Percentiles rank a stretch among this genome's conserved stretches.
phyloP scores from a whole-genome alignment of 2,888 invertebrate species.

The Nymphalis urticae region DNA sequence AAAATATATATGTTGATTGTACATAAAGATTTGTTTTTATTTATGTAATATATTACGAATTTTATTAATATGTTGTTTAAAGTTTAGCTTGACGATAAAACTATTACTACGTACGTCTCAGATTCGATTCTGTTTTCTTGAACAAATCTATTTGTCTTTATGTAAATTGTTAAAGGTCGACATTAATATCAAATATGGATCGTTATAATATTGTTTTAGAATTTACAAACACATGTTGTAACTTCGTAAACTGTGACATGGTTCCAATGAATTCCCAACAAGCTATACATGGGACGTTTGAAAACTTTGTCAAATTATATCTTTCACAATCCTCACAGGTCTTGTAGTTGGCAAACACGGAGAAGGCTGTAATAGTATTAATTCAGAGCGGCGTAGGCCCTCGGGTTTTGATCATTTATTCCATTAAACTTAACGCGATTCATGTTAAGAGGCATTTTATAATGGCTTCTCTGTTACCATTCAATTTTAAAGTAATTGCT shows the following conservation, averaged over 20 bases:
- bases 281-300: conserved; percentile 3
- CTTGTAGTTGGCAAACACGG: conserved; percentile 41
- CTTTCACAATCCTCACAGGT: conserved; percentile 37
- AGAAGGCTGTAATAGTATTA: conserved; percentile 49
- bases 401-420: conserved; percentile 64
- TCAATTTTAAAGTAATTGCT: not conserved
- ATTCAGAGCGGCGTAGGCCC: conserved; percentile 54
- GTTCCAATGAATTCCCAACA: conserved; percentile 1
- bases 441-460: conserved; percentile 39
- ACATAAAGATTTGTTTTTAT: too few relatives aligned
- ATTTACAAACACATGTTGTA: not conserved
- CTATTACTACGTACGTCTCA: too few relatives aligned
- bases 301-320: conserved; percentile 22
- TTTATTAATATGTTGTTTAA: too few relatives aligned
- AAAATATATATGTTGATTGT: too few relatives aligned
- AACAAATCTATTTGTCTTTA: too few relatives aligned
- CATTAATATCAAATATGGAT: too few relatives aligned
- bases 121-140: too few relatives aligned
- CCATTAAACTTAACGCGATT: conserved; percentile 67
- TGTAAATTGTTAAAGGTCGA: too few relatives aligned
- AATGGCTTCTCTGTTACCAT: conserved; percentile 16
- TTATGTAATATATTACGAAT: too few relatives aligned
- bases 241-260: not conserved
- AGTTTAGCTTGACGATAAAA: too few relatives aligned
- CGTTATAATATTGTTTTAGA: not conserved